Conservation (phyloP, 2,888 invertebrate species). For the Eremobia ochroleuca region DNA sequence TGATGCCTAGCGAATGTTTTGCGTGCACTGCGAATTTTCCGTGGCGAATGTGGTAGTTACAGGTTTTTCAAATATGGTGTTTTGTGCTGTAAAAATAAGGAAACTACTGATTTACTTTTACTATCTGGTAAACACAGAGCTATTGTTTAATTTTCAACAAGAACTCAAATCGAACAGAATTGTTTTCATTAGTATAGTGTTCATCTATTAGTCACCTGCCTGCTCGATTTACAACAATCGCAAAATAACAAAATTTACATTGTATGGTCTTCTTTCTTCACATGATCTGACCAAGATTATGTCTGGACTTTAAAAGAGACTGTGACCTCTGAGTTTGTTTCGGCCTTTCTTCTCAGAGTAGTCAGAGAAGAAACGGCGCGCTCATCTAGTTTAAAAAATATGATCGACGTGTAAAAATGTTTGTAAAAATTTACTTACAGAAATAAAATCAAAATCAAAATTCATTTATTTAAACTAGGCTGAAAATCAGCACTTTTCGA, state of each 20-base stretch:
- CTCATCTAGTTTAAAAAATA: neutral
- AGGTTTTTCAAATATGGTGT: neutral
- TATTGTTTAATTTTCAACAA: neutral
- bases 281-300: neutral
- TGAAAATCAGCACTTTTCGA: too few relatives aligned
- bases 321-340: neutral
- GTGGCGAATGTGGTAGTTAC: constrained; percentile 48
- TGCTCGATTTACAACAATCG: neutral
- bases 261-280: too few relatives aligned
- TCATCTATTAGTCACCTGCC: neutral
- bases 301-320: neutral
- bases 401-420: too few relatives aligned
- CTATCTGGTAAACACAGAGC: too few relatives aligned
- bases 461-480: too few relatives aligned
- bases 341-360: neutral
- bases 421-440: too few relatives aligned
- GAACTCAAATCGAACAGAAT: neutral
- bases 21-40: constrained; percentile 52
- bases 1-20: constrained; percentile 56
- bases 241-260: neutral
- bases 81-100: neutral
- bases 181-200: neutral
- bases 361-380: neutral
- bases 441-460: too few relatives aligned
- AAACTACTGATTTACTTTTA: too few relatives aligned